A percentile compares a stretch with the other conserved stretches of the same genome.
Conservation (phyloP, 2,888 invertebrate genomes). For the Xanthostigma xanthostigma region DNA sequence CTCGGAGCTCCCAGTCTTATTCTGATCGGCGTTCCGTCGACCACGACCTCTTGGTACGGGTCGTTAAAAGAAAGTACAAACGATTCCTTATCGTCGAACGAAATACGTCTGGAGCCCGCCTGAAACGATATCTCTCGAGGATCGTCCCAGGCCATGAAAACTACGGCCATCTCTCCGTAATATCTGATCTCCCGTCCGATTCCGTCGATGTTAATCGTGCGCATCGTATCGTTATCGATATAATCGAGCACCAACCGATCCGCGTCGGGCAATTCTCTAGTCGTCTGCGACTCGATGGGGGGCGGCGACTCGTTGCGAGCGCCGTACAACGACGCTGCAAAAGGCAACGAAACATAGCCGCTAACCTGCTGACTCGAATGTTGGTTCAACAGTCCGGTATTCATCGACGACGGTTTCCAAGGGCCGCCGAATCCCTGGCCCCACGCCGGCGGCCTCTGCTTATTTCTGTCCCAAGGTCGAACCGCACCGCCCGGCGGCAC, state of each 20-base stretch:
- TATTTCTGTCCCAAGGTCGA: no score
- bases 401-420: conserved; percentile 3
- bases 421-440: conserved; percentile 5
- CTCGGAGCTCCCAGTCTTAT: conserved; percentile 86
- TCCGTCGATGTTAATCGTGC: conserved; percentile 70
- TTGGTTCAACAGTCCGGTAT: no score
- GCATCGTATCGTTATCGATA: conserved; percentile 52
- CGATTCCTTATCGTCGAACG: conserved; percentile 62
- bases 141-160: conserved; percentile 74
- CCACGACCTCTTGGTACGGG: conserved; percentile 53
- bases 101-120: conserved; percentile 57
- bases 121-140: conserved; percentile 75
- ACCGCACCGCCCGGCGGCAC: no score
- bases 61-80: conserved; percentile 49
- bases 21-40: conserved; percentile 58
- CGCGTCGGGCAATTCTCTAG: conserved; percentile 27
- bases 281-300: conserved; percentile 9
- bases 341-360: conserved; percentile 1
- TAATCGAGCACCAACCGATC: conserved; percentile 33
- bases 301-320: conserved; percentile 9
- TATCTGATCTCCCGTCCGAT: conserved; percentile 68
- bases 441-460: conserved; percentile 5
- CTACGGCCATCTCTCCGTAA: conserved; percentile 71
- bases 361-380: neutral
- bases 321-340: conserved; percentile 4